Base-by-base conservation (phyloP, 2,113 vertebrate species). In the Dromas ardeola region DNA sequence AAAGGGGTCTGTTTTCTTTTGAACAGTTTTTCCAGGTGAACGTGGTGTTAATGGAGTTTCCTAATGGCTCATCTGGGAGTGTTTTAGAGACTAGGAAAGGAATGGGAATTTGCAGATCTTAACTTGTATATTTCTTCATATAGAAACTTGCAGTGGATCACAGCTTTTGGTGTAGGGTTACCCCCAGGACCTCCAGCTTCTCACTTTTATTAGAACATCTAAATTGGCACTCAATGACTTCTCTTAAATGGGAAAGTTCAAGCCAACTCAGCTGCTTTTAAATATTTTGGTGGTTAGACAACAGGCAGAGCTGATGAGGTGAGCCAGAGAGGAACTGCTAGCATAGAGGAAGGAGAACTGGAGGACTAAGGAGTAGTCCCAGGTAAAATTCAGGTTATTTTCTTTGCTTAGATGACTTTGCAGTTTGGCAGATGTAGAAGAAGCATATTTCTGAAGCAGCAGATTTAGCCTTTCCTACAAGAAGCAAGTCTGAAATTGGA, bases 21-120 rank as follows among this genome's bases (percentile, higher is more conserved):
- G 93, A 95, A 73, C 84, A 36, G 70, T 93, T 97, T 97, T 94
- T 95, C 66, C 91, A 96, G 95, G 89, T 95, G 94, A 90, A 73
- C 50, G 8, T 76, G 81, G 84, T 82, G 84, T 94, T 97, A 93
- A 94, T 88, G 36, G 81, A 87, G 81, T 93, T 91, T 95, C 26
- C 26, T 88, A 96, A 91, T 87, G 71, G 80, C 66, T 94, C 95
- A 62, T 62, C 78, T 93, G 89, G 78, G 96, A 91, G 10, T 87
- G 92, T 47, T 88, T 95, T 95, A 73, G 71, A 80, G 83, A 80
- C 62, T 73, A 69, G 82, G 59, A 85, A 95, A 86, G 81, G 32
- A 83, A 86, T 86, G 52, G 86, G 86, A 95, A 79, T 95, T 95
- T 92, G 34, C 9, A 10, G 81, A 67, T 95, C 91, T 96, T 95